phyloP scores from a whole-genome alignment of 2,888 invertebrate species.

The Holacanthella duospinosa region DNA sequence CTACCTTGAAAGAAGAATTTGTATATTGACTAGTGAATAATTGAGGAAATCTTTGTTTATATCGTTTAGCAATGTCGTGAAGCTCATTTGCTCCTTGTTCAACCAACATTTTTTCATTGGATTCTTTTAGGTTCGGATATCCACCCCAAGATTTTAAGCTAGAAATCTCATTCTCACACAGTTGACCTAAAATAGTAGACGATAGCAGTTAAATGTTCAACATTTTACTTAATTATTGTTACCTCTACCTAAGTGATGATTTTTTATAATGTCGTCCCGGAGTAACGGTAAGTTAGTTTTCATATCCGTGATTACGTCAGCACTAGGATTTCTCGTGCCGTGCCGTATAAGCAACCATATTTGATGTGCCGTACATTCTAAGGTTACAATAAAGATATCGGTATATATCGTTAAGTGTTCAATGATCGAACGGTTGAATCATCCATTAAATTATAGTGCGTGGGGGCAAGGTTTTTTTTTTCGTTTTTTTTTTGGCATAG shows the following conservation, averaged over 20 bases:
- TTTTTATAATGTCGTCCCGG: slow-evolving; percentile 17
- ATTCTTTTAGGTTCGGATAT: slow-evolving; percentile 41
- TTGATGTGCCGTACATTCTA: slow-evolving; percentile 22
- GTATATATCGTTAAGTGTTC: too few relatives aligned
- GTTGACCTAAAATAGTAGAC: slow-evolving; percentile 1
- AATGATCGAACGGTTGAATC: too few relatives aligned
- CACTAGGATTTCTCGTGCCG: slow-evolving; percentile 29
- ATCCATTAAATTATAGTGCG: background rate
- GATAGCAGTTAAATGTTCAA: too few relatives aligned
- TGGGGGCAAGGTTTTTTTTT: too few relatives aligned
- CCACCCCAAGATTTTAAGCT: slow-evolving; percentile 52
- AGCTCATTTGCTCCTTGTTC: slow-evolving; percentile 69
- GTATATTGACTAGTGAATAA: slow-evolving; percentile 53
- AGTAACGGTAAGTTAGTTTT: slow-evolving; percentile 10
- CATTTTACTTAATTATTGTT: too few relatives aligned
- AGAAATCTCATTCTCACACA: slow-evolving; percentile 40
- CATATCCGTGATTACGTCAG: slow-evolving; percentile 20
- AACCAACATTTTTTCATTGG: slow-evolving; percentile 53
- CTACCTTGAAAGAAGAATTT: slow-evolving; percentile 52
- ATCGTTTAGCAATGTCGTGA: slow-evolving; percentile 59
- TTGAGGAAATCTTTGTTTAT: slow-evolving; percentile 58
- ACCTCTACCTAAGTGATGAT: slow-evolving; percentile 17
- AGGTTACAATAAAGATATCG: background rate
- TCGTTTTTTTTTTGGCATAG: too few relatives aligned
- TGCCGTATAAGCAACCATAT: slow-evolving; percentile 30